Base-by-base conservation (phyloP, 2,113 vertebrate species). In the Plestiodon gilberti region DNA sequence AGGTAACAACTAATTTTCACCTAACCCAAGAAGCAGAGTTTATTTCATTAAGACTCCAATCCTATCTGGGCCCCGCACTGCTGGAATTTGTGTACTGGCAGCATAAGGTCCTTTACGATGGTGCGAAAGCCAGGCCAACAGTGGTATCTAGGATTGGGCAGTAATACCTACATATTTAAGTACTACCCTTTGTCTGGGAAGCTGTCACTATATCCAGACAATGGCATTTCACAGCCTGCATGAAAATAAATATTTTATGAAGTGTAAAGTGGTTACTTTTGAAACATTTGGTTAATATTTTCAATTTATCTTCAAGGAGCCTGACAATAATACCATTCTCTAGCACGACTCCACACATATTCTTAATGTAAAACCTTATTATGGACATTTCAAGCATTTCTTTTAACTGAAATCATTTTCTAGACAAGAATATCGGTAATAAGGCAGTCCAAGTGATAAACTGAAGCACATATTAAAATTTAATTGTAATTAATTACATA, bases 401-500 rank as follows among this genome's bases (percentile, higher is more conserved):
- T 2, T 87, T 79, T 69, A 84, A 38, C 59, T n/a, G 61, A 88
- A 90, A 77, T 86, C 33, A 91, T 80, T 87, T 78, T 85, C 22
- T 76, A 1, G 38, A 85, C 9, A 87, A 85, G n/a, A 87, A 71
- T 43, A n/a, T 20, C 52, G 38, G 0, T 87, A 78, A 76, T 80
- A 73, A 84, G 52, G 67, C 84, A 91, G 89, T 70, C 43, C 75
- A 82, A 89, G 52, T 87, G 85, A 94, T 91, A 94, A 87, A 61
- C 40, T 35, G 70, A 92, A 92, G 88, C 14, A 61, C 81, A 85
- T 61, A 92, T 87, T 89, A 90, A 92, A 17, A 78, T 28, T 92
- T 89, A 77, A 92, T 88, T 92, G 62, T 81, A 93, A 90, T 87
- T 89, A 94, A 94, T 93, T 93, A 85, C 78, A 92, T 67, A 81